phyloP scores from a whole-genome alignment of 1,140 invertebrate genomes.

The Drosophila serrata region DNA sequence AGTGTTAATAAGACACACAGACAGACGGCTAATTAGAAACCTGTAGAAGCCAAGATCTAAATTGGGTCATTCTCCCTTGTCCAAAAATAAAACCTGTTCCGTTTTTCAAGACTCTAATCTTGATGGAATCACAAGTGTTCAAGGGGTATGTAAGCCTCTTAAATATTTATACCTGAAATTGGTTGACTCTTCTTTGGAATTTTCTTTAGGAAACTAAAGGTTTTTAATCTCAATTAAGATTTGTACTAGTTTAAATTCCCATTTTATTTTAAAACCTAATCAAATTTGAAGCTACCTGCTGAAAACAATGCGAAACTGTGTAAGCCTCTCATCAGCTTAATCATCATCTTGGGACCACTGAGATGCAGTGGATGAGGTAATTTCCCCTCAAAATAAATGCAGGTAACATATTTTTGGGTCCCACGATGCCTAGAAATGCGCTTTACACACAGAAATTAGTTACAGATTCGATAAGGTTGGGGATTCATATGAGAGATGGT shows the following conservation, averaged over 20 bases:
- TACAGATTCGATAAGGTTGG: slow-evolving; percentile 11
- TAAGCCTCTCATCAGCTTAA: slow-evolving; percentile 8
- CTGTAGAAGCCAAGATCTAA: neutral
- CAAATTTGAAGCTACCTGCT: neutral
- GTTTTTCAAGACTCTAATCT: slow-evolving; percentile 5
- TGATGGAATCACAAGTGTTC: neutral
- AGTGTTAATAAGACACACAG: slow-evolving; percentile 6
- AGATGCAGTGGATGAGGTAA: slow-evolving; percentile 37
- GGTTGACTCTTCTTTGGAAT: neutral
- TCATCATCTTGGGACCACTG: slow-evolving; percentile 17
- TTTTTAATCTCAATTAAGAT: neutral
- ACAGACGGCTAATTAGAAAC: slow-evolving; percentile 8
- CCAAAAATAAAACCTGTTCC: slow-evolving; percentile 6
- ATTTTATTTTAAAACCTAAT: neutral
- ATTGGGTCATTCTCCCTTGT: slow-evolving; percentile 8
- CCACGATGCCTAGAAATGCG: slow-evolving; percentile 20
- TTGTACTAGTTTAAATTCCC: neutral
- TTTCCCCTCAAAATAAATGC: slow-evolving; percentile 5
- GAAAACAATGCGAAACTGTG: slow-evolving; percentile 7
- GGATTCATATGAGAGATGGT: neutral
- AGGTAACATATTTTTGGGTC: slow-evolving; percentile 10
- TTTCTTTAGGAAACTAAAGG: too few relatives aligned
- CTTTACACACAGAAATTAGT: slow-evolving; percentile 6
- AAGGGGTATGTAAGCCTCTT: slow-evolving; percentile 5
- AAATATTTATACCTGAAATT: slow-evolving; percentile 9